A percentile compares a stretch with the other conserved stretches of the same genome.
These are phyloP conservation scores for Nudaria mundana DNA, from an alignment of 2,888 invertebrate species.

Conservation along the genomic window DNA sequence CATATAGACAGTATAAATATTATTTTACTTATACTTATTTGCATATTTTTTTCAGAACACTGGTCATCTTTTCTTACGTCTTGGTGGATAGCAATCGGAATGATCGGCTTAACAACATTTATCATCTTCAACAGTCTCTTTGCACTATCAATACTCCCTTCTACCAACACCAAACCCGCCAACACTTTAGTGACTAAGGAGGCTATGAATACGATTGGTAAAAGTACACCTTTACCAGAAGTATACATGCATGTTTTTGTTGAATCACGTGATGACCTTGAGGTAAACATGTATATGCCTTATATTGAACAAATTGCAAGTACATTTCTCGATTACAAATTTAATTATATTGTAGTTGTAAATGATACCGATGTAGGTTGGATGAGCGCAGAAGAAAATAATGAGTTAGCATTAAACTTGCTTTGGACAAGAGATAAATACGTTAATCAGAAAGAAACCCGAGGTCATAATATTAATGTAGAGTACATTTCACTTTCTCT, in stretches of 20 bases:
- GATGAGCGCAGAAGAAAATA: constrained; percentile 51
- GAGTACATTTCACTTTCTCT: constrained; percentile 47
- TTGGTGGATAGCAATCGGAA: constrained; percentile 66
- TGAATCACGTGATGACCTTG: constrained; percentile 39
- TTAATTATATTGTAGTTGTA: constrained; percentile 51
- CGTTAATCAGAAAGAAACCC: constrained; percentile 16
- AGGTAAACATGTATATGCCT: constrained; percentile 52
- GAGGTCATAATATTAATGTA: constrained; percentile 39
- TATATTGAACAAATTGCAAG: constrained; percentile 50
- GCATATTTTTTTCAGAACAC: constrained; percentile 63
- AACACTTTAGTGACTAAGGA: constrained; percentile 18
- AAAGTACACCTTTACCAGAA: constrained; percentile 26
- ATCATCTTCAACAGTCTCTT: constrained; percentile 61
- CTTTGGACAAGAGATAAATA: constrained; percentile 43
- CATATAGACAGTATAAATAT: no score
- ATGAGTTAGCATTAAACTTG: constrained; percentile 57
- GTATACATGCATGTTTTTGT: constrained; percentile 62
- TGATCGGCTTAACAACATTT: constrained; percentile 59
- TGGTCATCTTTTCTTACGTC: constrained; percentile 58
- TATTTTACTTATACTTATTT: no score
- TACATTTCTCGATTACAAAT: constrained; percentile 51
- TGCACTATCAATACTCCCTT: constrained; percentile 48
- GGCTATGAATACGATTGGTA: constrained; percentile 10
- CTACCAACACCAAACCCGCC: constrained; percentile 29
- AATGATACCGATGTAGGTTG: constrained; percentile 49